Percentiles rank a stretch among this genome's conserved stretches.
Conservation (phyloP, 2,888 invertebrate species). For the Zygaena filipendulae region DNA sequence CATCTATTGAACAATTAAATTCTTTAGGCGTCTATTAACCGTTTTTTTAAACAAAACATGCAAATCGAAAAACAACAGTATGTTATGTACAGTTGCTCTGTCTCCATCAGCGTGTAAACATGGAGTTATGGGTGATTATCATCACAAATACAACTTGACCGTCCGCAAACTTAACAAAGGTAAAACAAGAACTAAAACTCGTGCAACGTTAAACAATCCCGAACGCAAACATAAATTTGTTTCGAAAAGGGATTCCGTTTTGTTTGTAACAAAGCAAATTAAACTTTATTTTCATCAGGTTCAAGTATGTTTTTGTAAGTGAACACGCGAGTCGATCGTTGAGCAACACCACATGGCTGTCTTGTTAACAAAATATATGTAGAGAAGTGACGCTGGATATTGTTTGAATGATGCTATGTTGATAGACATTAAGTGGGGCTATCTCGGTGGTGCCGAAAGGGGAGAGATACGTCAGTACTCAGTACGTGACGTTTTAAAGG, state of each 20-base stretch:
- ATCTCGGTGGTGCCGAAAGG: slow-evolving; percentile 23
- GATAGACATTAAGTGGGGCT: slow-evolving; percentile 45
- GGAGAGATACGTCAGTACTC: slow-evolving; percentile 3
- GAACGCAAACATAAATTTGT: too few species aligned
- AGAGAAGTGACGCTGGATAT: too few species aligned
- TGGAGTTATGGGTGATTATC: slow-evolving; percentile 25
- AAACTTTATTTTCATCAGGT: slow-evolving; percentile 22
- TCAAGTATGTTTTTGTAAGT: too few species aligned
- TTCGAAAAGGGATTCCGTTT: background rate
- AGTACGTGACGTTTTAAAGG: slow-evolving; percentile 16
- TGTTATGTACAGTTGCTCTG: slow-evolving; percentile 39
- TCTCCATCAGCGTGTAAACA: slow-evolving; percentile 43
- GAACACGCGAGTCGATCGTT: too few species aligned
- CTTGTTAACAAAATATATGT: slow-evolving; percentile 53
- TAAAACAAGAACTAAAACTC: too few species aligned
- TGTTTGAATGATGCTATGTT: slow-evolving; percentile 44
- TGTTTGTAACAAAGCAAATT: slow-evolving; percentile 12
- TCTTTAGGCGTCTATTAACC: too few species aligned
- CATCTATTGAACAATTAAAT: too few species aligned
- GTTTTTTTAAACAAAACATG: too few species aligned
- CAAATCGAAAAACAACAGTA: too few species aligned
- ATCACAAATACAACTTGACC: slow-evolving; percentile 20
- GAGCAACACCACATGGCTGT: slow-evolving; percentile 35
- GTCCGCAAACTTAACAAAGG: too few species aligned
- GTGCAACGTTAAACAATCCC: too few species aligned